A percentile compares a stretch with the other conserved stretches of the same genome.
Conservation (phyloP, 2,888 invertebrate species). For the Torymus auratus region DNA sequence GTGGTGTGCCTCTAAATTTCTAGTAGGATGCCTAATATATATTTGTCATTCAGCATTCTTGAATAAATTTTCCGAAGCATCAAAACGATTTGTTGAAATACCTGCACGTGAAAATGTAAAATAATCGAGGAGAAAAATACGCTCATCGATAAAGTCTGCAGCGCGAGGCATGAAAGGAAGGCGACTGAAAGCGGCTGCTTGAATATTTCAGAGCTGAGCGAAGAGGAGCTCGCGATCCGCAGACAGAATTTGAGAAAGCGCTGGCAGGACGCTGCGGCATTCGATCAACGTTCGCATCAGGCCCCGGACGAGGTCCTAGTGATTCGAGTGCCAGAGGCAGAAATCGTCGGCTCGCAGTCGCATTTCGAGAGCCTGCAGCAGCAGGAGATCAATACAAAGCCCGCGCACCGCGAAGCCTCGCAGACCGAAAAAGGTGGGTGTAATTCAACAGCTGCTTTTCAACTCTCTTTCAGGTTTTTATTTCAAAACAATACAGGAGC, state of each 20-base stretch:
- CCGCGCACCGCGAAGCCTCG: conserved; percentile 71
- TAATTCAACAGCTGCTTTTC: background rate
- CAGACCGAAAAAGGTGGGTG: conserved; percentile 74
- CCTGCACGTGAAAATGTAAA: too few species aligned
- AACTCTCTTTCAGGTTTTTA: too few species aligned
- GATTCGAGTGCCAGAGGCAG: conserved; percentile 73
- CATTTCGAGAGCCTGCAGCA: conserved; percentile 69
- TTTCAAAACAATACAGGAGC: too few species aligned
- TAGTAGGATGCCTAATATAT: too few species aligned
- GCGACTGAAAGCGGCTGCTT: too few species aligned
- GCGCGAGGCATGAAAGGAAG: too few species aligned
- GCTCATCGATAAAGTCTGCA: too few species aligned
- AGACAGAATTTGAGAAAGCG: conserved; percentile 68
- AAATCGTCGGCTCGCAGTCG: conserved; percentile 70
- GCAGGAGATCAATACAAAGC: conserved; percentile 71
- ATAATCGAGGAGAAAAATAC: too few species aligned
- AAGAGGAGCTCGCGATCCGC: conserved; percentile 50
- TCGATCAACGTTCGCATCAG: conserved; percentile 52
- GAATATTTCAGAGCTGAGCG: conserved; percentile 44
- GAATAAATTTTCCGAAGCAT: too few species aligned
- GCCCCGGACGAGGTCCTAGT: conserved; percentile 65
- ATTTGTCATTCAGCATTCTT: too few species aligned
- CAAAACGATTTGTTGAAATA: too few species aligned
- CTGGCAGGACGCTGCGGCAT: conserved; percentile 64
- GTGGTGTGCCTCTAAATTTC: too few species aligned